Evolutionary conservation across 2,113 vertebrate species (phyloP), one percentile per base, ranked within the genome.

Genomic region (Glaucomys volans): DNA sequence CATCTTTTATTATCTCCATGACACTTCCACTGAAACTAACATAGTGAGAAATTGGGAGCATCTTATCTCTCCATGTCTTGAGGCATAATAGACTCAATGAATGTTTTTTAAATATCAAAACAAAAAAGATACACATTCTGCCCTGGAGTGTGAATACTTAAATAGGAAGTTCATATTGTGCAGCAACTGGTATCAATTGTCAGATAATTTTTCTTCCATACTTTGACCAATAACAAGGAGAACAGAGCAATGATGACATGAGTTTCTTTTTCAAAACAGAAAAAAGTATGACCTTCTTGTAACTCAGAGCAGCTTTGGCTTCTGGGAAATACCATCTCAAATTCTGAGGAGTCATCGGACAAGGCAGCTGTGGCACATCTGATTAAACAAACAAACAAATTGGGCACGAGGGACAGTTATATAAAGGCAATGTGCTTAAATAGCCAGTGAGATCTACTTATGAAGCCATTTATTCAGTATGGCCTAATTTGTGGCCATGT

Each of bases 71-170:
- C 57, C 92, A 14, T 83, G 57, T 82, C 74, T 92, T 74, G 71
- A 84, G 47, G 69, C 12, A 11, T 8, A 83, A 32, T 7, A 1
- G 28, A 95, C 26, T 17, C 64, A 59, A 28, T 7, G 2, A 47
- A 67, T 82, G 28, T 14, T 95, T 96, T 85, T 96, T 88, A 28
- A 59, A 50, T 93, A 64, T 91, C 7, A 35, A 94, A 74, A 37
- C 67, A 26, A 93, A 87, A 87, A 30, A 37, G 35, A 11, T 59
- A 59, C 4, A 66, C 4, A 24, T 54, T 96, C 24, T 64, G 0
- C 8, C 40, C 11, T 67, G 0, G 32, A 62, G 17, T 88, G 37
- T 54, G 54, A 42, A 18, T 26, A 35, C 79, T 86, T 83, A 71
- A 32, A 44, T 35, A 44, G 37, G 37, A 87, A 79, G 26, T 50